These are phyloP conservation scores for Chaetogeoica ovagalla DNA, from an alignment of 2,888 invertebrate genomes.

Conservation along the genomic window DNA sequence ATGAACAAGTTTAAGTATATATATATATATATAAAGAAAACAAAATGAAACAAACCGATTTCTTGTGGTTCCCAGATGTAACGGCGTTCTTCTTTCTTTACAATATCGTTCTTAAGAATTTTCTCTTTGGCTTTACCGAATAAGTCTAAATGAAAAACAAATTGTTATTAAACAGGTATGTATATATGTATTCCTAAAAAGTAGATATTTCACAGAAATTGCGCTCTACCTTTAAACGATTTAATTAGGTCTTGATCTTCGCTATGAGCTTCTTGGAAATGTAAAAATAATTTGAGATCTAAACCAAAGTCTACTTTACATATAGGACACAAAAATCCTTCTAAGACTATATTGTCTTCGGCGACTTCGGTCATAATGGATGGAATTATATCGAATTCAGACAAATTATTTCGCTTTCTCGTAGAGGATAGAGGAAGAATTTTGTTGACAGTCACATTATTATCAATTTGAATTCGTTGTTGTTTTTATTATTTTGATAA, in stretches of 20 bases:
- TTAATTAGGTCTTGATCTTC: slow-evolving; percentile 83
- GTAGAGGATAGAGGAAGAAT: neutral
- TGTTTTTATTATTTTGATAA: neutral
- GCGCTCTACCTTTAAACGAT: slow-evolving; percentile 71
- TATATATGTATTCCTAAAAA: neutral
- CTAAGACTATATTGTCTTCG: slow-evolving; percentile 69
- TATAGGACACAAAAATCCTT: slow-evolving; percentile 94
- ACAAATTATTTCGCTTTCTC: neutral
- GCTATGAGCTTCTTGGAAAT: slow-evolving; percentile 86
- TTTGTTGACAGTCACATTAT: neutral
- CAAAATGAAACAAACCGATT: slow-evolving; percentile 61
- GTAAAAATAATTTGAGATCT: slow-evolving; percentile 77
- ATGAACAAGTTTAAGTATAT: too few species aligned
- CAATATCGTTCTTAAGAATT: slow-evolving; percentile 75
- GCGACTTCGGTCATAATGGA: slow-evolving; percentile 54
- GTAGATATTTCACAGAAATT: neutral
- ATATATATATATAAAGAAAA: too few species aligned
- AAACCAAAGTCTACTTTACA: slow-evolving; percentile 89
- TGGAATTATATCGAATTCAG: neutral
- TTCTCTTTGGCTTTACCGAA: slow-evolving; percentile 90
- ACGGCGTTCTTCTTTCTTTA: slow-evolving; percentile 50
- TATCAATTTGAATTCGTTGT: neutral
- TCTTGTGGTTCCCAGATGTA: slow-evolving; percentile 62
- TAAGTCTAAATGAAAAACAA: slow-evolving; percentile 62
- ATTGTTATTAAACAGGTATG: neutral